These are phyloP conservation scores for Littorina saxatilis DNA, from an alignment of 1,140 invertebrate genomes.

Conservation along the genomic window DNA sequence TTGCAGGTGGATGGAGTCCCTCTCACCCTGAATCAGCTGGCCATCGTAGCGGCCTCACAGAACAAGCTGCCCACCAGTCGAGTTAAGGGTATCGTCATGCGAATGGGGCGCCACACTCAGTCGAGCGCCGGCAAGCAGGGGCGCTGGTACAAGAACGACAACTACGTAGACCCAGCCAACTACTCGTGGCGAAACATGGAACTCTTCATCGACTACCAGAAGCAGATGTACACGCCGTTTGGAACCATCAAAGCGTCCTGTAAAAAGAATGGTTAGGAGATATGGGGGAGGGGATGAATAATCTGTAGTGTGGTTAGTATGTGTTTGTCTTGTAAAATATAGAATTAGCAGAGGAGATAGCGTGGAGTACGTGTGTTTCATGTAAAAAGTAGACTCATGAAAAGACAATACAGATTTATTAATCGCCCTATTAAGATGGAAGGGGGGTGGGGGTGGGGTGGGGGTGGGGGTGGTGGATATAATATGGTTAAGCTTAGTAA, in stretches of 20 bases:
- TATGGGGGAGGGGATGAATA: too few relatives aligned
- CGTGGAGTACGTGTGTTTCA: too few relatives aligned
- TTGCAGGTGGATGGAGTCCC: conserved; percentile 12
- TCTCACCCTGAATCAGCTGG: conserved; percentile 41
- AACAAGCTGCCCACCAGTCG: conserved; percentile 44
- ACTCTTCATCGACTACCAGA: conserved; percentile 45
- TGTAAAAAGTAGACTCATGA: too few relatives aligned
- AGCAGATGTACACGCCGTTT: conserved; percentile 37
- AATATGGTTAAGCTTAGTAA: too few relatives aligned
- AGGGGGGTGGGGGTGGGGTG: too few relatives aligned
- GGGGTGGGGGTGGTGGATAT: too few relatives aligned
- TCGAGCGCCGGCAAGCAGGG: conserved; percentile 44
- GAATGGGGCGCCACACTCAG: conserved; percentile 41
- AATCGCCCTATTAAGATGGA: too few relatives aligned
- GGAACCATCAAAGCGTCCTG: conserved; percentile 39
- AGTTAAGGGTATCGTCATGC: conserved; percentile 37
- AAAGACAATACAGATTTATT: too few relatives aligned
- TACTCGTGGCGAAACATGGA: conserved; percentile 50
- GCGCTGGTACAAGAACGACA: conserved; percentile 43
- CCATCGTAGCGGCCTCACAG: conserved; percentile 39
- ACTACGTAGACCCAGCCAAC: conserved; percentile 45
- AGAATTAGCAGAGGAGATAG: too few relatives aligned
- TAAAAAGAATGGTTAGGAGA: conserved; percentile 27
- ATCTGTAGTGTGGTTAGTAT: too few relatives aligned
- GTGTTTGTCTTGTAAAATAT: too few relatives aligned